A percentile compares a stretch with the other conserved stretches of the same genome.
These are phyloP conservation scores for Melanostigma gelatinosum DNA, from an alignment of 2,113 vertebrate genomes.

Conservation along the genomic window DNA sequence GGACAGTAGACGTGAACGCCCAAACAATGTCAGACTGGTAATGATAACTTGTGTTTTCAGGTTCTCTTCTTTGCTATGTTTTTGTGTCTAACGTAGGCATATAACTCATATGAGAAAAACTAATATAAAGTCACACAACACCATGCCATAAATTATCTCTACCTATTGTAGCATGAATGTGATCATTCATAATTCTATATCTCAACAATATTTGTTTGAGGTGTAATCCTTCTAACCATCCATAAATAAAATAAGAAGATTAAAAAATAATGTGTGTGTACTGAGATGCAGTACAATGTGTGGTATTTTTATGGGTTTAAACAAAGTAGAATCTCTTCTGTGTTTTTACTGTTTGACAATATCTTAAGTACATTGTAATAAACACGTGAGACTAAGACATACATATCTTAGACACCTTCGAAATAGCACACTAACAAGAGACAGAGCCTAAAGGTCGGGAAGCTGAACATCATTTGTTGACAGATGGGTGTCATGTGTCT, in stretches of 20 bases:
- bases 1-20: too few species aligned
- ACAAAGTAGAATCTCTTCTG: not conserved
- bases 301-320: not conserved
- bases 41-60: not conserved
- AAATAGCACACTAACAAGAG: not conserved
- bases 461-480: not conserved
- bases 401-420: not conserved
- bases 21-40: not conserved
- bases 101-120: not conserved
- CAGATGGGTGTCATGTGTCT: not conserved
- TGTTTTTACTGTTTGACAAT: not conserved
- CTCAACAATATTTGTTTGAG: not conserved
- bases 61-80: too few species aligned
- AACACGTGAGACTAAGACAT: not conserved
- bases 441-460: not conserved
- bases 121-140: not conserved
- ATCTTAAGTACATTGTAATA: not conserved
- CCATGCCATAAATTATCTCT: not conserved
- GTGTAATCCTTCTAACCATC: not conserved
- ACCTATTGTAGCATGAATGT: not conserved
- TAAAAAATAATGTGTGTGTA: too few species aligned
- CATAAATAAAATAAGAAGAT: not conserved
- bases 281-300: not conserved
- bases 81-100: not conserved
- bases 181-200: not conserved